A percentile compares a stretch with the other conserved stretches of the same genome.
Conservation (phyloP, 2,888 invertebrate species). For the Coelogynopora nodosa region DNA sequence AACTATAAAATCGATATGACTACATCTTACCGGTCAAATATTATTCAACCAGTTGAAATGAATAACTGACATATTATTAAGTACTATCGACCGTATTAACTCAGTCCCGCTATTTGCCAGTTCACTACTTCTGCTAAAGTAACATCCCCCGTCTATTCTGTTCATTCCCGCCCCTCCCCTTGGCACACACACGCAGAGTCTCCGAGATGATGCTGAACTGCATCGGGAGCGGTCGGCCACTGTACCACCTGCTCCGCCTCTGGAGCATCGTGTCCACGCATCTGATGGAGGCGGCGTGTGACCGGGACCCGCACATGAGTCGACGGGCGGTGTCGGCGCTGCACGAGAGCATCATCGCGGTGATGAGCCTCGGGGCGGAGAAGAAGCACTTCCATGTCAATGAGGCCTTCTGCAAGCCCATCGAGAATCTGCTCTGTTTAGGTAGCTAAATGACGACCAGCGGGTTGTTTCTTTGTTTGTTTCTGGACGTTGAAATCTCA, state of each 20-base stretch:
- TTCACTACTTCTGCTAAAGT: too few species aligned
- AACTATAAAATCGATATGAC: too few species aligned
- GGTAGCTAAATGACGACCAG: slow-evolving; percentile 85
- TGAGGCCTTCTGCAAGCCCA: slow-evolving; percentile 86
- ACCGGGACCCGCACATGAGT: slow-evolving; percentile 79
- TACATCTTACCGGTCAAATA: too few species aligned
- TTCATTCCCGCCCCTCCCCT: too few species aligned
- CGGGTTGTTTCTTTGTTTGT: slow-evolving; percentile 66
- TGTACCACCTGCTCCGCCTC: slow-evolving; percentile 81
- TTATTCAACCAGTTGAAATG: too few species aligned
- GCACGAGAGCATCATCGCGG: slow-evolving; percentile 81
- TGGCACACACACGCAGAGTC: slow-evolving; percentile 68
- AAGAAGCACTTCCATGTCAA: slow-evolving; percentile 90
- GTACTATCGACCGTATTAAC: too few species aligned
- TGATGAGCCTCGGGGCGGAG: slow-evolving; percentile 80
- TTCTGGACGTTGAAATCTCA: background rate
- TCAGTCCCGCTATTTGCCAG: too few species aligned
- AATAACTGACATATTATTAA: too few species aligned
- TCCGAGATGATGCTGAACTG: slow-evolving; percentile 83
- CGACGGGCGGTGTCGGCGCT: slow-evolving; percentile 82
- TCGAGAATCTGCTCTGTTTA: slow-evolving; percentile 85
- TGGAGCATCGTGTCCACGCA: slow-evolving; percentile 90
- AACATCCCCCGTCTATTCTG: too few species aligned
- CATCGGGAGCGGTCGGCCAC: slow-evolving; percentile 77
- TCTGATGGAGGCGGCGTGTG: slow-evolving; percentile 90